Conservation (phyloP, 2,113 vertebrate genomes). For the Danionella cerebrum region DNA sequence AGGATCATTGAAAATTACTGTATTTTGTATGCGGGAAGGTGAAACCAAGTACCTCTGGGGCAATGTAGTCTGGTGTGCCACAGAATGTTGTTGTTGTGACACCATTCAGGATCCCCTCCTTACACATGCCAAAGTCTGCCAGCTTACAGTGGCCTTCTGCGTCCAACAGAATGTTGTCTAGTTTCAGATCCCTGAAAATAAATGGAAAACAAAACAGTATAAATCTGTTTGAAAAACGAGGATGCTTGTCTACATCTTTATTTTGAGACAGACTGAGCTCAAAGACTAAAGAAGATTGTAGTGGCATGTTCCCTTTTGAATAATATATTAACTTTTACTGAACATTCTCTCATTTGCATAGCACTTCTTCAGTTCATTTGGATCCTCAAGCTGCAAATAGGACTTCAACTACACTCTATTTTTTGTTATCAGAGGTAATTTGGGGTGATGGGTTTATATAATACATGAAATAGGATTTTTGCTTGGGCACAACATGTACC, state of each 20-base stretch:
- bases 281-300: too few species aligned
- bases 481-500: not conserved
- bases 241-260: too few species aligned
- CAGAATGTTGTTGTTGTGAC: slow-evolving; percentile 95
- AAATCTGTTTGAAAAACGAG: not conserved
- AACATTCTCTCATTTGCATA: too few species aligned
- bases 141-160: slow-evolving; percentile 96
- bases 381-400: too few species aligned
- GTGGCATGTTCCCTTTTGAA: too few species aligned
- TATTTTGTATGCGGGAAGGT: not conserved
- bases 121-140: slow-evolving; percentile 98
- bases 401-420: too few species aligned
- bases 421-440: too few species aligned
- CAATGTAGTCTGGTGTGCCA: slow-evolving; percentile 95
- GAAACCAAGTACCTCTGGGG: slow-evolving; percentile 77
- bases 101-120: slow-evolving; percentile 89
- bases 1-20: not conserved
- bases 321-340: too few species aligned
- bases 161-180: slow-evolving; percentile 95
- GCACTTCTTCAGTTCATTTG: too few species aligned
- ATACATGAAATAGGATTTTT: not conserved
- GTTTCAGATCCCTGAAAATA: slow-evolving; percentile 84
- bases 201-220: not conserved
- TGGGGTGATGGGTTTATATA: not conserved
- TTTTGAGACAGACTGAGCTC: too few species aligned